Evolutionary conservation across 2,113 vertebrate species (phyloP).

Genomic region (Mastomys coucha): DNA sequence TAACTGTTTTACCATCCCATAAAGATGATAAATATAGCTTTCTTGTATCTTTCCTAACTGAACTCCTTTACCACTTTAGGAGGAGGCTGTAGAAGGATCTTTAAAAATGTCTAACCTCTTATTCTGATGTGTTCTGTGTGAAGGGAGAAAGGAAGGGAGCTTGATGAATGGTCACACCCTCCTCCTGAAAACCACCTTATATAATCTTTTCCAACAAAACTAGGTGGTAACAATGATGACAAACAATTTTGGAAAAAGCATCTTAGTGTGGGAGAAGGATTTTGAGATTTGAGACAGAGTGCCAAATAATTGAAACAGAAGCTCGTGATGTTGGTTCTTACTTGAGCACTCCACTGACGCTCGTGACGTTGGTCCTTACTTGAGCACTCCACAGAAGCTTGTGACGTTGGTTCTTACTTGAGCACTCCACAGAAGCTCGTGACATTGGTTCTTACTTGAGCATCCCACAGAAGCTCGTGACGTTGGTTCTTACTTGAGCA

Average conservation of each 20-base stretch:
- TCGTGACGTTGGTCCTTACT: too few relatives aligned
- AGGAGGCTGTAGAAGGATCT: not conserved
- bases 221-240: not conserved
- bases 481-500: too few relatives aligned
- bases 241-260: not conserved
- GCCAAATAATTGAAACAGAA: conserved; percentile 21
- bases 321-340: conserved; percentile 49
- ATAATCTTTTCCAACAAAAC: not conserved
- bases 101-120: not conserved
- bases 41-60: not conserved
- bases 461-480: too few relatives aligned
- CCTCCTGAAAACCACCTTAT: not conserved
- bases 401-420: too few relatives aligned
- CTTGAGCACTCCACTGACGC: conserved; percentile 55
- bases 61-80: not conserved
- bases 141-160: not conserved
- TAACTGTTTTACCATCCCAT: not conserved
- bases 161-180: not conserved
- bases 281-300: conserved; percentile 21
- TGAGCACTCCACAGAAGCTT: conserved; percentile 40
- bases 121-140: not conserved
- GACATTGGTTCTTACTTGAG: too few relatives aligned
- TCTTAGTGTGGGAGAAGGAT: not conserved
- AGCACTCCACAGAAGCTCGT: conserved; percentile 32
- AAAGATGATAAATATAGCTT: not conserved